Evolutionary conservation across 2,113 vertebrate species (phyloP), one percentile per base, ranked within the genome.

Genomic region (Phainopepla nitens): DNA sequence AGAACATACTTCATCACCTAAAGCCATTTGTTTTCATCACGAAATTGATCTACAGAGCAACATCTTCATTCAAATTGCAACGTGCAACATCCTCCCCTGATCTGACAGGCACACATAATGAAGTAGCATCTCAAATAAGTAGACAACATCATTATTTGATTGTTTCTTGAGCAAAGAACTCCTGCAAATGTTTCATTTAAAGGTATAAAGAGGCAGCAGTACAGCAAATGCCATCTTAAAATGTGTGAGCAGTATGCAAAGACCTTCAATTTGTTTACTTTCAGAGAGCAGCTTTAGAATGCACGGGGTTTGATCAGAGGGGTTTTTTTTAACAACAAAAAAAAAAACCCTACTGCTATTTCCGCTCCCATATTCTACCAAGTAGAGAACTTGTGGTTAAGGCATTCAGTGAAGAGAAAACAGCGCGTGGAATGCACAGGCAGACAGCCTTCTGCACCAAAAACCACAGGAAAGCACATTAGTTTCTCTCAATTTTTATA

Each of bases 321-420:
- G 64, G 20, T 12, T n/a, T 77, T 97, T 89, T 57, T 56, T 69
- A 42, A 14, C 41, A 10, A 10, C 42, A 42, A 42, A 42, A 42
- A 42, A 42, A 42, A 14, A 10, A 13, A 33, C 10, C 71, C 79
- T 96, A 79, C 65, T 94, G 96, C 95, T 96, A 96, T 96, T 98
- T 98, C 97, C 96, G 94, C 77, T 97, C 91, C 89, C 73, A 73
- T 90, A 96, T 94, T 96, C 91, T 90, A 97, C 96, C 60, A 33
- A 95, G 81, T 18, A 75, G 82, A 82, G 85, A 93, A 90, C 81
- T 92, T 95, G 94, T 24, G 87, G 62, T 96, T 81, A 96, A 93
- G 65, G 87, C 96, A 93, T 93, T 97, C 95, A 96, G 95, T 93
- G 71, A 95, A 97, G 96, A 98, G 95, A 98, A 97, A 96, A 97